These are phyloP conservation scores for Mantis religiosa DNA, from an alignment of 2,888 invertebrate species.

Conservation along the genomic window DNA sequence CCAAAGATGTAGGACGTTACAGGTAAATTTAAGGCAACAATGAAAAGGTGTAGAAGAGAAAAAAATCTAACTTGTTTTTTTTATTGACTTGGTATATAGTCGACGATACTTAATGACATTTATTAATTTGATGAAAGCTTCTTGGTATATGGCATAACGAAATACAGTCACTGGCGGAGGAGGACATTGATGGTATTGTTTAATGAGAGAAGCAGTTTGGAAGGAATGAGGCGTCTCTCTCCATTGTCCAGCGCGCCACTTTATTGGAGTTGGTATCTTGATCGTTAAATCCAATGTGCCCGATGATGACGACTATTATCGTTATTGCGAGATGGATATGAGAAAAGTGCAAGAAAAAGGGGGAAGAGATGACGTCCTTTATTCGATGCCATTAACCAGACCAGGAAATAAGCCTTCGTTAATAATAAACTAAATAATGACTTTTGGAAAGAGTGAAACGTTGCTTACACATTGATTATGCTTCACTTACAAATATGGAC, in stretches of 20 bases:
- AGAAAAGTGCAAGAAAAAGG: background rate
- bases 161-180: background rate
- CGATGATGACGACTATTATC: background rate
- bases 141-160: background rate
- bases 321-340: background rate
- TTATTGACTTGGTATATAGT: no score
- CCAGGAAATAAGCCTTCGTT: no score
- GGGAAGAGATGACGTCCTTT: background rate
- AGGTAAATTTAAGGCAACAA: no score
- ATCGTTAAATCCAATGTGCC: background rate
- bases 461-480: no score
- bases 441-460: no score
- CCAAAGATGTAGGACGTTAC: no score
- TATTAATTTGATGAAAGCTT: background rate
- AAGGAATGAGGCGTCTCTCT: background rate
- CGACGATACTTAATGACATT: no score
- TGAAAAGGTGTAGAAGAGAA: no score
- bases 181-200: background rate
- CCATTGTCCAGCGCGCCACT: background rate
- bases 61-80: no score
- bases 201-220: background rate
- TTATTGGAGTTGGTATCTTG: background rate
- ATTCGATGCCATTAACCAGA: background rate
- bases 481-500: no score
- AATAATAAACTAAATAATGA: no score